Evolutionary conservation across 1,140 invertebrate genomes (phyloP), one percentile per base, ranked within the genome.

Genomic region (Drosophila arizonae): DNA sequence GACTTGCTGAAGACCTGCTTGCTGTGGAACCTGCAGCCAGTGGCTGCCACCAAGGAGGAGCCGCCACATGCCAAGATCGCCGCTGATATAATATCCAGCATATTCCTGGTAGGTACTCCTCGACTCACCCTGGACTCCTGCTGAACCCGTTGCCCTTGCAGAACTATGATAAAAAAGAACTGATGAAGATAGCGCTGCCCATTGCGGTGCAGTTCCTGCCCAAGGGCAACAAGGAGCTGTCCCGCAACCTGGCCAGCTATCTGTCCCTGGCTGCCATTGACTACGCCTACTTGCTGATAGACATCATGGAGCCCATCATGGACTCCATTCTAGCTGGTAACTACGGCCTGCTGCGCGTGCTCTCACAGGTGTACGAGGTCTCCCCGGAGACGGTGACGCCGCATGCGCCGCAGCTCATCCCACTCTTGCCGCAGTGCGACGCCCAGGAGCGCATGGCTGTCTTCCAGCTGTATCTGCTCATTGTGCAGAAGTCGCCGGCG

Each of bases 51-150:
- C 50, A 96, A 97, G 92, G 95, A 96, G 87, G 97, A 98, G 92
- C 97, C 97, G 10, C 97, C 97, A 6, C 97, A 98, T 94, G 97
- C 97, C 17, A 98, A 98, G 93, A 98, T 99, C 84, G 97, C 97
- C 6, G 96, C 96, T 51, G 98, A 98, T 93, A 95, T 98, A 55
- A 96, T 98, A 79, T 97, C 97, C 56, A 98, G 97, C 93, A 95
- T 99, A 91, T 98, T 99, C 93, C 93, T 98, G 93, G 97, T 98
- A 93, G 94, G 93, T 30, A 30, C 6, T 92, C 8, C 1, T 0
- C 13, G n/a, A 45, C 4, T 11, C 3, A 13, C 1, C 45, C 0
- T 11, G 0, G 8, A 15, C 24, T 9, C 5, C 1, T n/a, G 15
- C 26, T 10, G 48, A 33, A 60, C 57, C 24, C 6, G 8, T n/a